Evolutionary conservation across 2,797 vertebrate genomes (phyloP), one percentile per base, ranked within the genome.

Genomic region (Muraenolepis orangiensis): DNA sequence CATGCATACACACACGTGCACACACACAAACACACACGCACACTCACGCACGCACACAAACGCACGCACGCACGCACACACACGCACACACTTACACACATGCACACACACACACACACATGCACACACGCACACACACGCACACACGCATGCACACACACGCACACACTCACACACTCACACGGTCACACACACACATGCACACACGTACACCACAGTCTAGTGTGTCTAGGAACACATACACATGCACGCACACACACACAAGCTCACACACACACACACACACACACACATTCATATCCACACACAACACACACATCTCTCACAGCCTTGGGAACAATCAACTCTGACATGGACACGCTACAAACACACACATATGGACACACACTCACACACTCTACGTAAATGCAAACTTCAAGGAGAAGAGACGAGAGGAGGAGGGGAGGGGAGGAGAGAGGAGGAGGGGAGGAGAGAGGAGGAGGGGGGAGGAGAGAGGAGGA

Each of bases 61-160:
- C n/a, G n/a, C n/a, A n/a, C n/a, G n/a, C n/a, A n/a, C 46, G 6
- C 46, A 51, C 46, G 6, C 18, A n/a, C 46, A 51, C 46, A 20
- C 46, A 51, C 46, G n/a, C 16, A 51, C 13, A 46, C 42, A 18
- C 13, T 0, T 12, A 40, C 38, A 40, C 38, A 40, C 7, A 40
- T 82, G 70, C 2, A 12, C 26, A 72, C 32, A 38, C 51, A 57
- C 46, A 74, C 32, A 16, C 46, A 75, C 30, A 81, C 87, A 85
- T 85, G 76, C 42, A 29, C 74, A 83, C 74, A 83, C 80, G 69
- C 64, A 51, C 61, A 68, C 38, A 77, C 66, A 38, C 78, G 69
- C 26, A 29, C 69, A 40, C 32, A 51, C 11, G 10, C 31, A 71
- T 28, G 66, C 67, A 34, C 12, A 20, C 18, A 64, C 34, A 67